Base-by-base conservation (phyloP, 1,140 invertebrate genomes). In the Drosophila sturtevanti region DNA sequence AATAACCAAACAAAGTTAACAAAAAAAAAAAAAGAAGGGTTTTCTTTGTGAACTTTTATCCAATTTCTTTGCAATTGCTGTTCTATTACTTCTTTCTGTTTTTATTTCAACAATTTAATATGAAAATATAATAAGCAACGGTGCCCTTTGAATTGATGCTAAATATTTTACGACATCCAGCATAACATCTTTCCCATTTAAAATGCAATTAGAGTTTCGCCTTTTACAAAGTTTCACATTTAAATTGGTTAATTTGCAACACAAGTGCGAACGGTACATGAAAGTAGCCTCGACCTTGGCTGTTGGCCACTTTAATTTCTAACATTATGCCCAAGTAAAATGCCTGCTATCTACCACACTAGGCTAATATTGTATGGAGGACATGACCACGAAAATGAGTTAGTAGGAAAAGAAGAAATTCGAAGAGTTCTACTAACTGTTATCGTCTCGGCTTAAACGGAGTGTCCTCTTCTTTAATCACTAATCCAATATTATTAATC, bases 241-340 rank as follows among this genome's bases (percentile, higher is more conserved):
- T 27, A 48, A 61, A 24, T 61, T 61, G n/a, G 62, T 70, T 59
- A 70, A 58, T 64, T 65, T 65, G 34, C 31, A 16, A 18, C 62
- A 55, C 68, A 44, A 34, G 7, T 54, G 31, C 34, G 22, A 1
- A 22, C 37, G 31, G 37, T 24, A 31, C 24, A 54, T 56, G 38
- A 38, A 60, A 31, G 22, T 14, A 24, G 41, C 24, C 38, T 1
- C 48, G 55, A 9, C 10, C 41, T 24, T 31, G 44, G 21, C 37
- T 21, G 44, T 34, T 54, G 58, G 63, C 21, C 59, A 44, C 22
- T 63, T 60, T 65, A 37, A 38, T 38, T 41, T 74, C 69, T 77
- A 77, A 22, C 66, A 65, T 58, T 64, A 38, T 21, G 62, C 56
- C 35, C 66, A 34, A 31, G n/a, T 14, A 11, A 22, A 24, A 24